Evolutionary conservation across 2,797 vertebrate species (phyloP), one percentile per base, ranked within the genome.

Genomic region (Sparidentex hasta): DNA sequence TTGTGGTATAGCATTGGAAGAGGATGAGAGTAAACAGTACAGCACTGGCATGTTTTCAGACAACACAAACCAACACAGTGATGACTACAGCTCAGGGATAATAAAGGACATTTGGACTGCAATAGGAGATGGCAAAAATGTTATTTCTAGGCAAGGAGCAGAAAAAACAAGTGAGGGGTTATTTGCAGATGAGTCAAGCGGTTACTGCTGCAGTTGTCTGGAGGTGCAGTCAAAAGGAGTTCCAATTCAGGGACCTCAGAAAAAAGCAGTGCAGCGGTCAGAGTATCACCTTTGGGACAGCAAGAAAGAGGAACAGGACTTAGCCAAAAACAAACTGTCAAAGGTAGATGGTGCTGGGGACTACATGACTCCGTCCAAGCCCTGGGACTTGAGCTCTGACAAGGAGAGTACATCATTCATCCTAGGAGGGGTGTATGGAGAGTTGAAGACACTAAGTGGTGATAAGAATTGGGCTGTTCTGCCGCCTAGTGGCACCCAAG

Each of bases 31-130:
- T 90, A 96, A 97, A 94, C 93, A 95, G 92, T 97, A 97, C 89
- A 89, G 95, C 87, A 90, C 96, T 87, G 96, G 95, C 83, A 94
- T 92, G 79, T 96, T 96, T 94, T 94, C 96, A 48, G 95, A 96
- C 57, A 95, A 96, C 82, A 86, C 94, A 93, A 96, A 96, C 93
- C 96, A 96, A 87, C 96, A 81, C 82, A 95, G 94, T 93, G 97
- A 96, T 64, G 96, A 97, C 94, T 99, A 98, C 95, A 96, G 97
- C 97, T 97, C 98, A 97, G 98, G 97, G 96, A 97, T 97, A 91
- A 97, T 98, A 90, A 99, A 98, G 94, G 97, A 99, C 95, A 98
- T 99, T 93, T 99, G 98, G 98, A 97, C 97, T 91, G 96, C 97
- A 86, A 94, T 97, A 79, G 95, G 96, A 87, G 97, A 96, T 29